phyloP scores from a whole-genome alignment of 2,888 invertebrate genomes.

The Synanthedon formicaeformis region DNA sequence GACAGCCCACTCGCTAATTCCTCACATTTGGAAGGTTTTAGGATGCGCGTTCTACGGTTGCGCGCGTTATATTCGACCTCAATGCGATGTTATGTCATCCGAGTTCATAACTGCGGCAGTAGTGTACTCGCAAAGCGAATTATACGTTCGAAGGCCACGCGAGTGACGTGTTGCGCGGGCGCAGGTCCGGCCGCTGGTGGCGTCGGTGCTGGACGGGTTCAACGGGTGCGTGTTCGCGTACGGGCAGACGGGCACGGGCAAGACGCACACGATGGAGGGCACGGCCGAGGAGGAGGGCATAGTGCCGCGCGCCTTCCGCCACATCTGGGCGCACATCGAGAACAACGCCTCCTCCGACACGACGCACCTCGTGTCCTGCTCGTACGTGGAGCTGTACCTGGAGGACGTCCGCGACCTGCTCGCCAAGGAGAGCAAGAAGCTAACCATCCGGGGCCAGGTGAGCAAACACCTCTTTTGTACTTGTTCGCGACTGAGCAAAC shows the following conservation, averaged over 20 bases:
- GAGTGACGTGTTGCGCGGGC: too few relatives aligned
- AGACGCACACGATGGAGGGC: conserved; percentile 83
- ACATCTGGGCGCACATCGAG: conserved; percentile 95
- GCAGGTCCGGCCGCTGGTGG: conserved; percentile 87
- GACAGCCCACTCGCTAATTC: too few relatives aligned
- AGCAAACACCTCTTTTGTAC: conserved; percentile 9
- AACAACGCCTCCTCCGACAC: conserved; percentile 85
- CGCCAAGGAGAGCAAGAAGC: conserved; percentile 82
- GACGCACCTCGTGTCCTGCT: conserved; percentile 95
- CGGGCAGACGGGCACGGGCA: conserved; percentile 98
- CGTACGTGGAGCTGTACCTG: conserved; percentile 97
- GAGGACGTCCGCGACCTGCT: conserved; percentile 83
- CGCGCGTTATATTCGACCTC: too few relatives aligned
- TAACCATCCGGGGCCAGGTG: conserved; percentile 70
- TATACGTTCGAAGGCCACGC: too few relatives aligned
- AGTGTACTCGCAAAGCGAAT: too few relatives aligned
- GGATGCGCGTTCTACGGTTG: too few relatives aligned
- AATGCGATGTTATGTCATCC: too few relatives aligned
- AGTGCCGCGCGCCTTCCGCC: conserved; percentile 96
- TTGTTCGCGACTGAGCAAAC: conserved; percentile 8
- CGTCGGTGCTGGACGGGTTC: conserved; percentile 96
- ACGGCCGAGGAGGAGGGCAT: conserved; percentile 79
- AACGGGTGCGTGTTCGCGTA: conserved; percentile 99
- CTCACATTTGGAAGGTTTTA: too few relatives aligned
- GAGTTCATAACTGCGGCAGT: too few relatives aligned